These are phyloP conservation scores for Platycercus adscitus DNA, from an alignment of 2,113 vertebrate genomes.

Conservation along the genomic window DNA sequence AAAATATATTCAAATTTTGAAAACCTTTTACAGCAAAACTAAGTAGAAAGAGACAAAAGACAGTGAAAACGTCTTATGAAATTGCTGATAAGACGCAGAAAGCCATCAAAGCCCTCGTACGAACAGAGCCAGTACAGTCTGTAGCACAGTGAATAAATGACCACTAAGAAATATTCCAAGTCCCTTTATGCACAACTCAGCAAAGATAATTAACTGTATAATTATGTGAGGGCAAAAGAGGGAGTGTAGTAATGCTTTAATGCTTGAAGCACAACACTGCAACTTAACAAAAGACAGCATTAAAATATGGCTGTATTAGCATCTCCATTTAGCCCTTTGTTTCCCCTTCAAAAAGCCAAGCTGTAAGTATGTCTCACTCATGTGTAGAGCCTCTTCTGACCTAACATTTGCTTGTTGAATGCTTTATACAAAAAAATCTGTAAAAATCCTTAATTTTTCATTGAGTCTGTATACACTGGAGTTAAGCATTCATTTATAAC, in stretches of 20 bases:
- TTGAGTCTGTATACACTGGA: background rate
- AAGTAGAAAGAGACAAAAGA: background rate
- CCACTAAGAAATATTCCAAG: conserved; percentile 35
- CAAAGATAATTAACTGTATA: conserved; percentile 42
- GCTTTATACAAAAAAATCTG: background rate
- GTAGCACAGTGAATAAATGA: conserved; percentile 11
- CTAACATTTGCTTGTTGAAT: background rate
- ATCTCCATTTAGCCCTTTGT: conserved; percentile 25
- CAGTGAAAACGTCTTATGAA: background rate
- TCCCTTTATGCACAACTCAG: conserved; percentile 16
- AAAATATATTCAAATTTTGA: background rate
- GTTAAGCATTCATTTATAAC: background rate
- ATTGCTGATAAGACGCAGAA: background rate
- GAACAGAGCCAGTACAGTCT: background rate
- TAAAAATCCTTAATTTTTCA: background rate
- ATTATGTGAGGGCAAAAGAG: conserved; percentile 31
- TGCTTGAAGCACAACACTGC: conserved; percentile 15
- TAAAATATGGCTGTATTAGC: conserved; percentile 33
- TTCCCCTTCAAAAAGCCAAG: conserved; percentile 18
- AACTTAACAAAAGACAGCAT: conserved; percentile 23
- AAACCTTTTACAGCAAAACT: background rate
- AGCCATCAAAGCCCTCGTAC: background rate
- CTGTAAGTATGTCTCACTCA: background rate
- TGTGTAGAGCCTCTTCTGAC: background rate
- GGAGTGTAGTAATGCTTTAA: background rate